These are phyloP conservation scores for Pantherophis vulpinus DNA, from an alignment of 2,797 vertebrate species.

Conservation along the genomic window DNA sequence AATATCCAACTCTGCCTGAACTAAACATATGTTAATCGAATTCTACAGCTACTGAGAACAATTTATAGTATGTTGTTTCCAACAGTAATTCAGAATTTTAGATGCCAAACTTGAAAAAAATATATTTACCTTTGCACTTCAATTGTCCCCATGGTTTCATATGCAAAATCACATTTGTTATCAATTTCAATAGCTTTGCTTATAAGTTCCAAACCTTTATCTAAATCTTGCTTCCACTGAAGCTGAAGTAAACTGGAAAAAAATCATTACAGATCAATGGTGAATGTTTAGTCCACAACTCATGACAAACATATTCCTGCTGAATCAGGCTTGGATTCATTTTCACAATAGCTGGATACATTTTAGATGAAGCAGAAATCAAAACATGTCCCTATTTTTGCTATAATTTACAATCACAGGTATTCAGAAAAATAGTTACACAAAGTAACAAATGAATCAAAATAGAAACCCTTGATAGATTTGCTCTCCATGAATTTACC, in stretches of 20 bases:
- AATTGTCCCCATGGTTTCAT: constrained; percentile 99
- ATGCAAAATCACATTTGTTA: constrained; percentile 99
- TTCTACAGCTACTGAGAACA: background rate
- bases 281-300: background rate
- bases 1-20: background rate
- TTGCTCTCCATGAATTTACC: background rate
- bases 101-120: background rate
- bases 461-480: background rate
- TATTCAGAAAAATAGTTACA: background rate
- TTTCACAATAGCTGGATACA: background rate
- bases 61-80: constrained; percentile 6
- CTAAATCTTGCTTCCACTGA: constrained; percentile 98
- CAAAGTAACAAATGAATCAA: background rate
- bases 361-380: background rate
- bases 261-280: constrained; percentile 23
- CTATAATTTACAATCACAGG: background rate
- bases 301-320: background rate
- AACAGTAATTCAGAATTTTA: constrained; percentile 17
- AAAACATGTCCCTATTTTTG: background rate
- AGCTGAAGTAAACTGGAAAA: constrained; percentile 92
- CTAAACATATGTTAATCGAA: background rate
- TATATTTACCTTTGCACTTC: constrained; percentile 93
- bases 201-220: constrained; percentile 95
- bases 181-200: constrained; percentile 99
- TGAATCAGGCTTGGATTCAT: background rate